Base-by-base conservation (phyloP, 2,888 invertebrate species). In the Timema podura region DNA sequence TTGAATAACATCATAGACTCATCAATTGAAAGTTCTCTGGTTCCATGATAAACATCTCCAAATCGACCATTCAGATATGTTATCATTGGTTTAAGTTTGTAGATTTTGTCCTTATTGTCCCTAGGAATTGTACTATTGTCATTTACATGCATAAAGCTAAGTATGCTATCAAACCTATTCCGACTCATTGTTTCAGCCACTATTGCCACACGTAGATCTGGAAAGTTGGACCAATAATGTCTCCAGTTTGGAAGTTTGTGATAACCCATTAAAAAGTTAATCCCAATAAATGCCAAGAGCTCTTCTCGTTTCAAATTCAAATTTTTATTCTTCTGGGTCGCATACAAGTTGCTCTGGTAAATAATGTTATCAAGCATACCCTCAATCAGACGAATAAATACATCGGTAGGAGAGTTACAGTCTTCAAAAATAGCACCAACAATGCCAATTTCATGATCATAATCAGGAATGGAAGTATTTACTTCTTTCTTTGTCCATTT, bases 241-340 rank as follows among this genome's bases (percentile, higher is more conserved):
- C 51, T 72, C 64, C 61, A 70, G 16, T n/a, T 54, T n/a, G n/a
- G 8, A 68, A 68, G 15, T 51, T 61, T 48, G 46, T 72, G 61
- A 16, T 71, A 72, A 2, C 71, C 69, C 72, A 72, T 69, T 11
- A 72, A 67, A 16, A 72, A 66, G n/a, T 67, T 64, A 13, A 69
- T 69, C 15, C 57, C 69, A 48, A 72, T 59, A 69, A 71, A 70
- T 11, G 61, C 46, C n/a, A 61, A 67, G 51, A 67, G 51, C 13
- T 70, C 51, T 30, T 70, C 16, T 59, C 30, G 47, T 11, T 46
- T 70, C 15, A 70, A 11, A 16, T 47, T 70, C 16, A 70, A 44
- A 10, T 11, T 16, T 48, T 61, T 45, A 47, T 66, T 54, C 49
- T 59, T 67, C n/a, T 67, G 70, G 13, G 49, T 61, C 6, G 67